phyloP scores from a whole-genome alignment of 2,797 vertebrate genomes.

The Botia almorhae region DNA sequence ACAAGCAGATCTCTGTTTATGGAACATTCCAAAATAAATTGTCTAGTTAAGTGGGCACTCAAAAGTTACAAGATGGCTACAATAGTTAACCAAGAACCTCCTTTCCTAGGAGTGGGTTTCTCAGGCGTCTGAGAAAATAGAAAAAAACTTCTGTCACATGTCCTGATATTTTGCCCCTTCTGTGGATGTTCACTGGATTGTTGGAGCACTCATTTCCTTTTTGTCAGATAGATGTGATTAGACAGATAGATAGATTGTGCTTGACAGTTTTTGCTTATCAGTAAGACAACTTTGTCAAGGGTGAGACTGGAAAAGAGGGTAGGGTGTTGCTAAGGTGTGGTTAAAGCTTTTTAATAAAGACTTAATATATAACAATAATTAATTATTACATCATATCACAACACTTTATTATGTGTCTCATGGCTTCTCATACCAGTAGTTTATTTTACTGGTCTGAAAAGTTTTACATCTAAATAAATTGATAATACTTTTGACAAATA shows the following conservation, averaged over 20 bases:
- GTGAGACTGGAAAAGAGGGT: neutral
- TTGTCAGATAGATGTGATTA: neutral
- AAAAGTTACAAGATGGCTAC: conserved; percentile 45
- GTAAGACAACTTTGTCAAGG: neutral
- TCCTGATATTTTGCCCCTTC: conserved; percentile 4
- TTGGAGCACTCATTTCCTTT: neutral
- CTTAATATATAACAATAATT: neutral
- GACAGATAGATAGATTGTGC: too few relatives aligned
- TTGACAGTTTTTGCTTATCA: neutral
- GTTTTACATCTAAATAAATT: neutral
- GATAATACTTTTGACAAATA: neutral
- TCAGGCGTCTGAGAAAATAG: conserved; percentile 57
- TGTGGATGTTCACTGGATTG: neutral
- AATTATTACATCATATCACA: neutral
- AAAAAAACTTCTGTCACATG: conserved; percentile 2
- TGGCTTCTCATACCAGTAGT: neutral
- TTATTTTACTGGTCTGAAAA: neutral
- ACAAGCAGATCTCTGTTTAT: conserved; percentile 56
- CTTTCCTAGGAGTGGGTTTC: conserved; percentile 48
- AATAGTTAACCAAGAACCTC: conserved; percentile 46
- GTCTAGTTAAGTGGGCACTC: conserved; percentile 55
- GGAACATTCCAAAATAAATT: conserved; percentile 50
- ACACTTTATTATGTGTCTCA: neutral
- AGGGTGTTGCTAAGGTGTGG: neutral
- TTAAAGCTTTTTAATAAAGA: neutral